phyloP scores from a whole-genome alignment of 2,888 invertebrate genomes.

The Rhopalosiphum nymphaeae region DNA sequence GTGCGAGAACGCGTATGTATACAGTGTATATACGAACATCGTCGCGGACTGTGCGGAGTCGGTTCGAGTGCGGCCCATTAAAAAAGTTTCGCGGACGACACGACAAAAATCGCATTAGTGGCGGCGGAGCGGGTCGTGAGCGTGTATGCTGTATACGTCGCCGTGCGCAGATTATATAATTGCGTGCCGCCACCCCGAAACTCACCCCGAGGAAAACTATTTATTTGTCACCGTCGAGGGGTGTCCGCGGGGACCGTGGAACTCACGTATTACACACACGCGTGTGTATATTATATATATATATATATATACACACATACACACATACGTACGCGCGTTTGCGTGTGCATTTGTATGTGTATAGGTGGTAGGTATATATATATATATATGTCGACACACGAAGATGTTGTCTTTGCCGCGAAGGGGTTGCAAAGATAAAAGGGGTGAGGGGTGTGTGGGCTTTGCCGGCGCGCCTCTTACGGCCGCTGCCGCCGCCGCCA shows the following conservation, averaged over 20 bases:
- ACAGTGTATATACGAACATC: not conserved
- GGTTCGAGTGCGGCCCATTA: slow-evolving; percentile 38
- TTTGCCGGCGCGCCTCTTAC: not conserved
- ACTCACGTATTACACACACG: not conserved
- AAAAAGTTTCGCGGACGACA: slow-evolving; percentile 56
- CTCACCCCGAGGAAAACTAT: slow-evolving; percentile 33
- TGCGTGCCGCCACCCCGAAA: not conserved
- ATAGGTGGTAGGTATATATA: not conserved
- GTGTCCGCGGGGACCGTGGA: slow-evolving; percentile 44
- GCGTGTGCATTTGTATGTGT: not conserved
- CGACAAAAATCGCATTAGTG: slow-evolving; percentile 55
- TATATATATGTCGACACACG: not conserved
- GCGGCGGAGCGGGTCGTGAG: not conserved
- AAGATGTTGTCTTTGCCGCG: not conserved
- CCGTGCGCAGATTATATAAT: slow-evolving; percentile 41
- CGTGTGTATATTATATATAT: not conserved
- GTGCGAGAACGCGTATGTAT: not conserved
- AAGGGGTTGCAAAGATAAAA: not conserved
- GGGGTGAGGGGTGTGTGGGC: not conserved
- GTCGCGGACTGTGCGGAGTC: not conserved
- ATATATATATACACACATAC: no score
- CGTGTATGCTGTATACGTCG: not conserved
- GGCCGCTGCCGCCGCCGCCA: not conserved
- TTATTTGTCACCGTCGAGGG: slow-evolving; percentile 40
- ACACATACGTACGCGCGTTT: not conserved